Base-by-base conservation (phyloP, 2,888 invertebrate species). In the Aradus depressus region DNA sequence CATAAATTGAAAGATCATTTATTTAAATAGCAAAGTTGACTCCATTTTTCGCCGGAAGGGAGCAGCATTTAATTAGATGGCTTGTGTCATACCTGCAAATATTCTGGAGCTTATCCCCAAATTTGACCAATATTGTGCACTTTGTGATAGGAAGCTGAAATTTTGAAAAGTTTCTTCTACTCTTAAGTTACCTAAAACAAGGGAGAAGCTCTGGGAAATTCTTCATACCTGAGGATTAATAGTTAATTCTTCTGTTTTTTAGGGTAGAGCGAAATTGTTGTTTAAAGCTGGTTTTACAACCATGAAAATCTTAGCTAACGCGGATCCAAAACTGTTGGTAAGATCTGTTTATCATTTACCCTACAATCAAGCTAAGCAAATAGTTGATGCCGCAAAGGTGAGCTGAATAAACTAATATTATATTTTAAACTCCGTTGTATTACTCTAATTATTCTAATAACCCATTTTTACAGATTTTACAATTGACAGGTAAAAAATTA, bases 341-440 rank as follows among this genome's bases (percentile, higher is more conserved):
- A 67, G 73, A 14, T 67, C 71, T 37, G 73, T 95, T 5, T 75
- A 82, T 52, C 82, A 84, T 65, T 73, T 92, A 67, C 76, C 82
- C 1, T 66, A 71, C n/a, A 77, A 75, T 61, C 75, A 80, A 10
- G 91, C 91, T 2, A 74, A 71, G 43, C 86, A 88, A 66, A 81
- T 96, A 47, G 77, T 93, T 56, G 81, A 87, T 50, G 83, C 90
- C 23, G 89, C 96, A 0, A 84, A 90, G 77, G 88, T 87, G 66
- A 66, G 62, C n/a, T n/a, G n/a, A n/a, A n/a, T n/a, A n/a, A n/a
- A n/a, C 54, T 22, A 25, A 16, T 44, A 25, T 26, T 19, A 50
- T 44, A 18, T 34, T 16, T 16, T 31, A 31, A 43, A 37, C 32
- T 14, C 5, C 8, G 2, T 22, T 25, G 3, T 41, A 4, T 48